Evolutionary conservation across 2,888 invertebrate genomes (phyloP).

Genomic region (Drosophila mettleri): DNA sequence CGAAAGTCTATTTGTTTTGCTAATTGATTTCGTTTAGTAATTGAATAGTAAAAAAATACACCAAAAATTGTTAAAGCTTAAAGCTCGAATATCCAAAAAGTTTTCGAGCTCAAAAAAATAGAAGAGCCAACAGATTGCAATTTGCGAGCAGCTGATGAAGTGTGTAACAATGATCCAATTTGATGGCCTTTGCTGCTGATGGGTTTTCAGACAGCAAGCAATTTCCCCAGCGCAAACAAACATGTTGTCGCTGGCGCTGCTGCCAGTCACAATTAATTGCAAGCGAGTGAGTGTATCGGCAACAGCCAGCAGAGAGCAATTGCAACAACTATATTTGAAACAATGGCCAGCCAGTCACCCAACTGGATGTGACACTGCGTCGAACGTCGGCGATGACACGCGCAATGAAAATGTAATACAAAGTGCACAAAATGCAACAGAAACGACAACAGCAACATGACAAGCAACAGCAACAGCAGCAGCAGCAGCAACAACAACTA

Average conservation of each 20-base stretch:
- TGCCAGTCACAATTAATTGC: slow-evolving; percentile 52
- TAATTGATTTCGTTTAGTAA: slow-evolving; percentile 16
- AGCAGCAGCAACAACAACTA: slow-evolving; percentile 10
- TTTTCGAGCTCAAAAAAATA: background rate
- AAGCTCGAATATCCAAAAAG: background rate
- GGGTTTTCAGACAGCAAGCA: slow-evolving; percentile 30
- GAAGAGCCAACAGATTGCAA: background rate
- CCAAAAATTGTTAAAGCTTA: background rate
- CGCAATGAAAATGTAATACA: slow-evolving; percentile 45
- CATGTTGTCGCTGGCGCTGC: slow-evolving; percentile 52
- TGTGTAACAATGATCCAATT: slow-evolving; percentile 28
- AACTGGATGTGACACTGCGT: slow-evolving; percentile 22
- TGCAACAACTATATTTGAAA: slow-evolving; percentile 28
- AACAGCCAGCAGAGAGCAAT: slow-evolving; percentile 4
- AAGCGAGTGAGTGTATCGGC: slow-evolving; percentile 36
- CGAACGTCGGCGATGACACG: slow-evolving; percentile 22
- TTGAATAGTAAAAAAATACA: background rate
- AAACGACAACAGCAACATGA: slow-evolving; percentile 29
- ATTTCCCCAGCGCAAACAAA: slow-evolving; percentile 44
- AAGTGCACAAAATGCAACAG: slow-evolving; percentile 26
- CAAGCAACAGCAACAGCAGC: slow-evolving; percentile 18
- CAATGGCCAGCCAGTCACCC: slow-evolving; percentile 25
- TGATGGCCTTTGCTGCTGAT: slow-evolving; percentile 21
- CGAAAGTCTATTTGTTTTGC: no score
- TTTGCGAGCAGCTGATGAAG: slow-evolving; percentile 1